Base-by-base conservation (phyloP, 2,888 invertebrate species). In the Cotesia congregata region DNA sequence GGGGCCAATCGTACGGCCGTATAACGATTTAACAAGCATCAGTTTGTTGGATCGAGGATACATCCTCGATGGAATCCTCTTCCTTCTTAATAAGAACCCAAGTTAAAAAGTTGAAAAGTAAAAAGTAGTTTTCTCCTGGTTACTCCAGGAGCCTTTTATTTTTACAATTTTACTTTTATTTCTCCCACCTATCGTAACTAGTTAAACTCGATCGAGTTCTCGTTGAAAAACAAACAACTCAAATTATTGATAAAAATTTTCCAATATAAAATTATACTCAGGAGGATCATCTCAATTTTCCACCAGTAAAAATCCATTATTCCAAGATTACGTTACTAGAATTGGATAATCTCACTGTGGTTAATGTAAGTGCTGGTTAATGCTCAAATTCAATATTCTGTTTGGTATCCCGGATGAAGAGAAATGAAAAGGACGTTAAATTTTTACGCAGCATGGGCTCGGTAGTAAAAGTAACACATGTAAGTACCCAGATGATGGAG, bases 211-310 rank as follows among this genome's bases (percentile, higher is more conserved):
- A 30, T 70, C 60, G 30, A 70, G 50, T 60, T n/a, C 59, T 59
- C 30, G 30, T 59, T 59, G 50, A 50, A 50, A 50, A 50, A 41
- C 17, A 17, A 68, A 68, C 17, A 50, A 68, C 1, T 7, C 39
- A 41, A 17, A 60, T n/a, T 12, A 20, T 30, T 15, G 59, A 60
- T 20, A 60, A 6, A 9, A 60, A 50, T 17, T 85, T 82, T 83
- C 80, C 81, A 82, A 84, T 83, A 82, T 78, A 78, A 77, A 74
- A 80, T 75, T 78, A 50, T 78, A 83, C 83, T 82, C 71, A 50
- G 82, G 83, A 83, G 84, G 84, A 84, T 83, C 81, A 79, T 75
- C 77, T 77, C 69, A 59, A 50, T 30, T 70, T 59, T 50, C 12
- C 50, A 3, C 30, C 30, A 30, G 30, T 30, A 30, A 30, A 30